Evolutionary conservation across 1,140 invertebrate genomes (phyloP), one percentile per base, ranked within the genome.

Genomic region (Trialeurodes vaporariorum): DNA sequence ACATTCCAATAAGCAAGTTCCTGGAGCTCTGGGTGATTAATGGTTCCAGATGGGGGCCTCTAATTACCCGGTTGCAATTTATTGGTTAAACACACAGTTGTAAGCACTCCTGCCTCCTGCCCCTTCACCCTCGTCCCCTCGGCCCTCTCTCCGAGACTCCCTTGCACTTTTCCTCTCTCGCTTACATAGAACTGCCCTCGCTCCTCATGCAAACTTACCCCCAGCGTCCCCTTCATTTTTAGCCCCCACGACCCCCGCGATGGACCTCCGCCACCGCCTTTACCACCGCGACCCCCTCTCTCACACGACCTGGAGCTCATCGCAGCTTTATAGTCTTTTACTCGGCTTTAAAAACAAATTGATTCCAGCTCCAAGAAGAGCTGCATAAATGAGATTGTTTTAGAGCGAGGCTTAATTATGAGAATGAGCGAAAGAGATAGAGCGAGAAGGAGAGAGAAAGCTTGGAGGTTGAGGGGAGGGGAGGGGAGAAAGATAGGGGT

Each of bases 41-140:
- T 78, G 78, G 76, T 79, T 79, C 78, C 78, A 79, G 79, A 81
- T 78, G 79, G 75, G 74, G 75, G 76, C 79, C 79, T 80, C 80
- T 80, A 70, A 70, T 70, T 70, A 67, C 66, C 69, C 2, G 40
- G 23, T 58, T 26, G 21, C 69, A 66, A 70, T 70, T 70, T 70
- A 70, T 67, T 63, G 65, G 60, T 63, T 58, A 67, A 27, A 1
- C 66, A 49, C 34, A 49, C 34, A 49, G 34, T 49, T 49, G 34
- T 49, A 49, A 49, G 34, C 34, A 49, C 34, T 25, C 66, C 11
- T 34, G 17, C 40, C 27, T 34, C 64, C 17, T 58, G 2, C 34
- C 49, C 64, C 2, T 24, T 34, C 27, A 2, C 64, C 11, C 21
- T 17, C 13, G 27, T 25, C 22, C 40, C 17, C 63, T 12, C 63